phyloP scores from a whole-genome alignment of 2,113 vertebrate species.

The Isichthys henryi region DNA sequence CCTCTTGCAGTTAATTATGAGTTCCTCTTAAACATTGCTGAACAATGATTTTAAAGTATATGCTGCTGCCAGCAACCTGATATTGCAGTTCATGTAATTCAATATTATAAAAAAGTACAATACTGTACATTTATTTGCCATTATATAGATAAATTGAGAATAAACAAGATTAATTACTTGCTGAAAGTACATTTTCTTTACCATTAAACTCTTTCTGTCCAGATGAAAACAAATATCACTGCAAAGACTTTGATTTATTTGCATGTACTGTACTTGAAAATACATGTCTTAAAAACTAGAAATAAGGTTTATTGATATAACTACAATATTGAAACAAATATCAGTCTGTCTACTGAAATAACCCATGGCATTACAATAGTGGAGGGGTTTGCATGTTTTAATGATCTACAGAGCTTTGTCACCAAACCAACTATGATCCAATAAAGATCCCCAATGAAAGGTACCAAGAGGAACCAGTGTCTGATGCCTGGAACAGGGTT shows the following conservation, averaged over 20 bases:
- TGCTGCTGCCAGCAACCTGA: not conserved
- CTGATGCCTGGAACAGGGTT: not conserved
- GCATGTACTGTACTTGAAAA: not conserved
- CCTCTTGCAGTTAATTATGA: not conserved
- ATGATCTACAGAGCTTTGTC: not conserved
- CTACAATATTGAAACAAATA: not conserved
- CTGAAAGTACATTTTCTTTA: not conserved
- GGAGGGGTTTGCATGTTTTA: not conserved
- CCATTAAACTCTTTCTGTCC: not conserved
- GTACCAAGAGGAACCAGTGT: not conserved
- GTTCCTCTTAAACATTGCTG: not conserved
- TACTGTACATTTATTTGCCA: not conserved
- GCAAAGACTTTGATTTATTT: not conserved
- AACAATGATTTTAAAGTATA: not conserved
- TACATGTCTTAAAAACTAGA: not conserved
- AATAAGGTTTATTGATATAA: not conserved
- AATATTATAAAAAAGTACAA: not conserved
- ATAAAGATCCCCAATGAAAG: not conserved
- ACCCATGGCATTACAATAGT: not conserved
- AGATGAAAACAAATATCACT: not conserved
- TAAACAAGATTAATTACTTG: not conserved
- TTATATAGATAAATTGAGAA: not conserved
- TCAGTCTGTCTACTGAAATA: slow-evolving; percentile 17
- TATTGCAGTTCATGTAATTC: not conserved
- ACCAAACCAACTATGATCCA: not conserved